These are phyloP conservation scores for Corella eumyota DNA, from an alignment of 23 tunicate genomes.

Conservation along the genomic window DNA sequence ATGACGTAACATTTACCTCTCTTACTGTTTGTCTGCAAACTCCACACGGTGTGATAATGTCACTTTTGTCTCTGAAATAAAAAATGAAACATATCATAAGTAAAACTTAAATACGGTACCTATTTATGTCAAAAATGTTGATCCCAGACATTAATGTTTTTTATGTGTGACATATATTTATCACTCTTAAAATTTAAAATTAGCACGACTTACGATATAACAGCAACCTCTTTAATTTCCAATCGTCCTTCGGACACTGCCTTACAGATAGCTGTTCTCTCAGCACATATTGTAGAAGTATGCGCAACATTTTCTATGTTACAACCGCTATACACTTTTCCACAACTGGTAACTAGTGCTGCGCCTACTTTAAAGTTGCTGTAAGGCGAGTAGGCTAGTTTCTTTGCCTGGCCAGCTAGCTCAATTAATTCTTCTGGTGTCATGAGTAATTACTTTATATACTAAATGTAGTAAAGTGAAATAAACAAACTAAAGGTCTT, in stretches of 20 bases:
- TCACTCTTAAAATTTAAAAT: too few relatives aligned
- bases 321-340: slow-evolving; percentile 44
- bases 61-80: slow-evolving; percentile 45
- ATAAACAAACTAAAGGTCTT: too few relatives aligned
- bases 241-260: slow-evolving; percentile 27
- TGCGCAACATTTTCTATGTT: slow-evolving; percentile 41
- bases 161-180: too few relatives aligned
- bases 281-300: slow-evolving; percentile 30
- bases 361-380: slow-evolving; percentile 58
- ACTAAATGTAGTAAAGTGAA: too few relatives aligned
- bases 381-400: slow-evolving; percentile 30
- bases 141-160: too few relatives aligned
- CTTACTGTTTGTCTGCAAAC: slow-evolving; percentile 69
- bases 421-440: slow-evolving; percentile 3
- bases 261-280: slow-evolving; percentile 40
- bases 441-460: too few relatives aligned
- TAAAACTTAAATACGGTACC: too few relatives aligned
- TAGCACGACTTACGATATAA: slow-evolving; percentile 34
- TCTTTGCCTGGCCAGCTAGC: slow-evolving; percentile 6
- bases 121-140: too few relatives aligned
- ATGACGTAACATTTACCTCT: slow-evolving; percentile 58
- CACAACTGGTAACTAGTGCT: slow-evolving; percentile 23
- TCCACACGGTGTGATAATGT: slow-evolving; percentile 74
- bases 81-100: background rate
- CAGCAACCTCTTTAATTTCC: slow-evolving; percentile 18